Base-by-base conservation (phyloP, 2,113 vertebrate genomes). In the Mus pahari region DNA sequence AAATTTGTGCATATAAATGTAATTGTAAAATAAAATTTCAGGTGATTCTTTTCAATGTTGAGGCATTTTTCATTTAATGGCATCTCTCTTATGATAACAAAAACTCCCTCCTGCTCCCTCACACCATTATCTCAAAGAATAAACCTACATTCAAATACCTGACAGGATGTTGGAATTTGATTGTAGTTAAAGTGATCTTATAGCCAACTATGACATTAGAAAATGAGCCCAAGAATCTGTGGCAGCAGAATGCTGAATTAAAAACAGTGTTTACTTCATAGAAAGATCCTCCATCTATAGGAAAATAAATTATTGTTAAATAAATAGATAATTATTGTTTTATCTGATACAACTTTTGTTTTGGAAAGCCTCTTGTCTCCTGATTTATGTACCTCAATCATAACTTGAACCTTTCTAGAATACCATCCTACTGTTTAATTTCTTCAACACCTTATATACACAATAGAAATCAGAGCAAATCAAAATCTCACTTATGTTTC, bases 21-120 rank as follows among this genome's bases (percentile, higher is more conserved):
- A 70, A 39, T 1, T 8, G n/a, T 8, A 39, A 22, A 88, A 10
- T 42, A 39, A 58, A 88, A 26, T 28, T 36, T 73, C 36, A 55
- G 0, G 9, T 58, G 13, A 28, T 0, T 4, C 0, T 39, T 28
- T n/a, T 71, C 48, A n/a, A 55, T n/a, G 33, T 2, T 28, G 19
- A 71, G 7, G 2, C 13, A 58, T n/a, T 73, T 3, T 58, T 36
- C 50, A 58, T 42, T 24, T 73, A 26, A 16, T 42, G 13, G 8
- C 14, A 53, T 26, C 33, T 73, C 4, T 55, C 22, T 10, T 55
- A 33, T 11, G 17, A 50, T 17, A 36, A 1, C 3, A 42, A 8
- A 36, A 48, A 31, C 28, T 66, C 13, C 33, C 17, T 42, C 28
- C 60, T n/a, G 20, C 20, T 87, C 33, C 50, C 19, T 10, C 45